A percentile compares a stretch with the other conserved stretches of the same genome.
Conservation (phyloP, 2,113 vertebrate genomes). For the Argyrosomus japonicus region DNA sequence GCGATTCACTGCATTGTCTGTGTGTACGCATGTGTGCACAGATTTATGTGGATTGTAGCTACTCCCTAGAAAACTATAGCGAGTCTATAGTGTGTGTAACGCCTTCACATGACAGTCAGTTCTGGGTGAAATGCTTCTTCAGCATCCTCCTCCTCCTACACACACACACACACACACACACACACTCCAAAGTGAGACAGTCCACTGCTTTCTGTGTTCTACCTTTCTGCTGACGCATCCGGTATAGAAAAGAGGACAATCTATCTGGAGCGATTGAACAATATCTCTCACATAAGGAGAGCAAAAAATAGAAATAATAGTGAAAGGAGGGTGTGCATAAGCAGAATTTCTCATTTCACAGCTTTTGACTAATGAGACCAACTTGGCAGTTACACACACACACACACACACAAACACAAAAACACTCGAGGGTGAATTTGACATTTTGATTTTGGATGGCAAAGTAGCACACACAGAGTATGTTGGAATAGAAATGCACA, state of each 20-base stretch:
- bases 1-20: constrained; percentile 15
- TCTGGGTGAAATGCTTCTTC: constrained; percentile 63
- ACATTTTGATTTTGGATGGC: constrained; percentile 21
- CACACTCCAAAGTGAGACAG: constrained; percentile 49
- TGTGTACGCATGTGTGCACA: not conserved
- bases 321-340: constrained; percentile 26
- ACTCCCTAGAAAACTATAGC: constrained; percentile 22
- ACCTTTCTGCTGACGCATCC: constrained; percentile 61
- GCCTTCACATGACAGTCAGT: constrained; percentile 30
- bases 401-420: not conserved
- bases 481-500: constrained; percentile 5
- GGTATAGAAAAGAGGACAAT: constrained; percentile 53
- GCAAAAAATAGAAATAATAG: constrained; percentile 42
- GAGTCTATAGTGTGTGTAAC: constrained; percentile 14
- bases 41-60: not conserved
- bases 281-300: constrained; percentile 42
- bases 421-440: not conserved
- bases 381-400: constrained; percentile 4
- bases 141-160: constrained; percentile 39
- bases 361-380: constrained; percentile 47
- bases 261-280: constrained; percentile 56
- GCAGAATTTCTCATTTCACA: constrained; percentile 42
- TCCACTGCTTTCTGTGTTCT: constrained; percentile 47
- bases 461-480: no score
- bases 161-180: constrained; percentile 17